Evolutionary conservation across 92 coral and sea anemone species (phyloP).

Genomic region (Palythoa heliodiscus): DNA sequence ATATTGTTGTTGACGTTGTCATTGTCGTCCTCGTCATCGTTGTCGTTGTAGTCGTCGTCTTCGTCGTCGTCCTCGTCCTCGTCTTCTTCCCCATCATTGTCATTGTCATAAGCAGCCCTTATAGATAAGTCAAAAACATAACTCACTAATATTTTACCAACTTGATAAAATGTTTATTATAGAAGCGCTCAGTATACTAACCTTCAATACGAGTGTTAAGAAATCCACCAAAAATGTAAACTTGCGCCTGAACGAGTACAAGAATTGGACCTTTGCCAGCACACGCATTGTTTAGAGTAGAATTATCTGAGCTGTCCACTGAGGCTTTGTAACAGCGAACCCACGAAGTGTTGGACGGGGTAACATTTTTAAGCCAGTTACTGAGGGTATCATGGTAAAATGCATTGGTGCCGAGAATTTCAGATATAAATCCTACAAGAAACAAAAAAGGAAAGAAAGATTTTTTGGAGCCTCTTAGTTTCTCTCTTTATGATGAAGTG

Average conservation of each 20-base stretch:
- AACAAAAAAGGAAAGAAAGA: background rate
- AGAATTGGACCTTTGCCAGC: constrained; percentile 17
- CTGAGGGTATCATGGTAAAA: constrained; percentile 7
- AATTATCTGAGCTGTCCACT: background rate
- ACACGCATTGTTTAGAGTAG: background rate
- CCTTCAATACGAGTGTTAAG: constrained; percentile 8
- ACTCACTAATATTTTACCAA: too few relatives aligned
- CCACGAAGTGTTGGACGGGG: constrained; percentile 16
- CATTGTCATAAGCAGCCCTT: too few relatives aligned
- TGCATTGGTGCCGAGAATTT: constrained; percentile 35
- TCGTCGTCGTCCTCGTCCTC: too few relatives aligned
- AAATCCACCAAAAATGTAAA: constrained; percentile 40
- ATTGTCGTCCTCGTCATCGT: too few relatives aligned
- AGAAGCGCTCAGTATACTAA: background rate
- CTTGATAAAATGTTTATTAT: too few relatives aligned
- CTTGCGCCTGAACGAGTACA: constrained; percentile 2
- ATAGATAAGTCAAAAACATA: too few relatives aligned
- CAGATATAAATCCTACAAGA: constrained; percentile 34
- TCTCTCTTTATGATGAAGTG: too few relatives aligned
- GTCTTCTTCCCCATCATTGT: too few relatives aligned
- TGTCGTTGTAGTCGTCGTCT: too few relatives aligned
- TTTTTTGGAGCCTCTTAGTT: background rate
- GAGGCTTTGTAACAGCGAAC: constrained; percentile 33
- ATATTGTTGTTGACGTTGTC: too few relatives aligned
- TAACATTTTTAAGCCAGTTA: constrained; percentile 10